Evolutionary conservation across 1,140 invertebrate genomes (phyloP).

Genomic region (Teleopsis dalmanni): DNA sequence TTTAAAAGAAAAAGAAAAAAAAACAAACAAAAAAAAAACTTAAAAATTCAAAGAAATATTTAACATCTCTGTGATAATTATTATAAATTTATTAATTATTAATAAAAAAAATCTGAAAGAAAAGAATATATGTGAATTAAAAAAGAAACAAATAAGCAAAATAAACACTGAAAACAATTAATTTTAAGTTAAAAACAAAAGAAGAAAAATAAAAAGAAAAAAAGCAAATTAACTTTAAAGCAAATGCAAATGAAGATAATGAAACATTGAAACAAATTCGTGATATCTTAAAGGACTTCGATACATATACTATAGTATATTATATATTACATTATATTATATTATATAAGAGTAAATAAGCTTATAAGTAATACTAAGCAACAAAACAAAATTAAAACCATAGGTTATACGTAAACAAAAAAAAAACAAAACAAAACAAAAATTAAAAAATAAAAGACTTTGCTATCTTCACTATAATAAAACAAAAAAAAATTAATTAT

Average conservation of each 20-base stretch:
- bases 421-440: slow-evolving; percentile 17
- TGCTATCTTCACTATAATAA: slow-evolving; percentile 15
- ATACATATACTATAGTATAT: slow-evolving; percentile 45
- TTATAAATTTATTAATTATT: slow-evolving; percentile 44
- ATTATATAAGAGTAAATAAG: slow-evolving; percentile 22
- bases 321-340: slow-evolving; percentile 42
- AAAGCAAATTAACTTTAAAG: slow-evolving; percentile 29
- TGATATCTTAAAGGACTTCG: slow-evolving; percentile 46
- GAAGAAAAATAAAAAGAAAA: slow-evolving; percentile 13
- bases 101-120: slow-evolving; percentile 9
- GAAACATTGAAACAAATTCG: slow-evolving; percentile 46
- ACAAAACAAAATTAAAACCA: slow-evolving; percentile 30
- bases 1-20: slow-evolving; percentile 1
- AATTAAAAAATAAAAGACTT: slow-evolving; percentile 8
- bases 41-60: slow-evolving; percentile 26
- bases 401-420: slow-evolving; percentile 32
- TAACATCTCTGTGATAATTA: slow-evolving; percentile 46
- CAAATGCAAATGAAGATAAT: slow-evolving; percentile 39
- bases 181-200: slow-evolving; percentile 17
- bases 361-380: slow-evolving; percentile 16
- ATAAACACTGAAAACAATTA: slow-evolving; percentile 9
- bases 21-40: slow-evolving; percentile 15
- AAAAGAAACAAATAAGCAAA: slow-evolving; percentile 10
- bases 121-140: slow-evolving; percentile 9
- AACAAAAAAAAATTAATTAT: slow-evolving; percentile 10